Conservation (phyloP, 2,797 vertebrate species). For the Enteromius argenteus region DNA sequence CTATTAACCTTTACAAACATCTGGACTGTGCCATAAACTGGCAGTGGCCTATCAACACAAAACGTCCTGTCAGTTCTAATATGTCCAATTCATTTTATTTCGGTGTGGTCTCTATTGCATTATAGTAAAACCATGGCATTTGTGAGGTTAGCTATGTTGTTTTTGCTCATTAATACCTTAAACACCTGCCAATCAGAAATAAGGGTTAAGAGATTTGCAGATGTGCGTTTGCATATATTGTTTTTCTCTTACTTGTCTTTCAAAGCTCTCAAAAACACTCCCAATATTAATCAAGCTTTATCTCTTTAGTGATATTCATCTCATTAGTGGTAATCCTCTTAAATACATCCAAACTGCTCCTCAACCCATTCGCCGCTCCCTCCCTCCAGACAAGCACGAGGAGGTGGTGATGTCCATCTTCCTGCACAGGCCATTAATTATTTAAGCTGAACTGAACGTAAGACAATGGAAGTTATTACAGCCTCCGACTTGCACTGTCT, state of each 20-base stretch:
- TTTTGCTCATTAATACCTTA: conserved; percentile 31
- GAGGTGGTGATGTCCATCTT: conserved; percentile 48
- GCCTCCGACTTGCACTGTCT: conserved; percentile 37
- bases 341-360: conserved; percentile 38
- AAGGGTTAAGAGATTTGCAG: conserved; percentile 51
- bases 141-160: conserved; percentile 43
- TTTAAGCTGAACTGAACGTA: conserved; percentile 44
- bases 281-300: conserved; percentile 34
- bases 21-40: conserved; percentile 31
- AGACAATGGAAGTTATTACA: conserved; percentile 54
- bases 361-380: neutral
- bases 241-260: neutral
- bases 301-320: conserved; percentile 37
- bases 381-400: neutral
- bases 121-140: conserved; percentile 27
- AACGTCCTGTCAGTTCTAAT: conserved; percentile 16
- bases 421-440: conserved; percentile 41
- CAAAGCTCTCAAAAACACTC: conserved; percentile 4
- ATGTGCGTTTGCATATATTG: conserved; percentile 42
- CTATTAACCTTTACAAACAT: conserved; percentile 47
- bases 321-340: conserved; percentile 56
- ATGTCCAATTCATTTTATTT: conserved; percentile 13
- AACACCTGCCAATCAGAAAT: conserved; percentile 38
- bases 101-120: neutral
- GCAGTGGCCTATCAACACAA: neutral